Conservation (phyloP, 2,797 vertebrate genomes). For the Pampus argenteus region DNA sequence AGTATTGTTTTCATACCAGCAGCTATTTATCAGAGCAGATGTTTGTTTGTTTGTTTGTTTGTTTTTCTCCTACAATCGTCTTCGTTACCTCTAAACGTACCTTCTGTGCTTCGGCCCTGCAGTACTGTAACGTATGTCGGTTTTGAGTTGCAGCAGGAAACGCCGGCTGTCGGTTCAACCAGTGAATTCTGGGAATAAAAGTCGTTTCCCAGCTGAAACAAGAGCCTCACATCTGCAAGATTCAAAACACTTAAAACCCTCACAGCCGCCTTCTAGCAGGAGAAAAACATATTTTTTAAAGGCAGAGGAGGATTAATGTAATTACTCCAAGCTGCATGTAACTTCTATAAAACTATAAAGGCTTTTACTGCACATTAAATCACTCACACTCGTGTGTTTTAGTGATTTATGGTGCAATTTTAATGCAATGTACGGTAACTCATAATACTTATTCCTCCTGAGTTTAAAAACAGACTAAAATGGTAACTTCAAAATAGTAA, state of each 20-base stretch:
- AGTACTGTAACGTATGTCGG: background rate
- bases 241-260: background rate
- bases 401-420: background rate
- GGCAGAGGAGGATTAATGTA: background rate
- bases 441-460: background rate
- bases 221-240: conserved; percentile 2
- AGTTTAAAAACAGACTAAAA: too few species aligned
- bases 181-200: background rate
- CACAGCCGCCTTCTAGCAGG: background rate
- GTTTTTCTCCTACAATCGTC: background rate
- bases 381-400: background rate
- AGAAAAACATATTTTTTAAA: background rate
- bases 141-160: background rate
- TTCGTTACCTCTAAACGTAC: background rate
- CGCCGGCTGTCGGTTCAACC: background rate
- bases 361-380: background rate
- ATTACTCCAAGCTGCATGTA: background rate
- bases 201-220: background rate
- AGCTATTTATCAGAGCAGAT: background rate
- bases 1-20: conserved; percentile 15
- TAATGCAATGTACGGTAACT: background rate
- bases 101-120: background rate
- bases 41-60: background rate
- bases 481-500: too few species aligned
- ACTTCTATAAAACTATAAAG: background rate